Base-by-base conservation (phyloP, 2,797 vertebrate genomes). In the Champsocephalus esox region DNA sequence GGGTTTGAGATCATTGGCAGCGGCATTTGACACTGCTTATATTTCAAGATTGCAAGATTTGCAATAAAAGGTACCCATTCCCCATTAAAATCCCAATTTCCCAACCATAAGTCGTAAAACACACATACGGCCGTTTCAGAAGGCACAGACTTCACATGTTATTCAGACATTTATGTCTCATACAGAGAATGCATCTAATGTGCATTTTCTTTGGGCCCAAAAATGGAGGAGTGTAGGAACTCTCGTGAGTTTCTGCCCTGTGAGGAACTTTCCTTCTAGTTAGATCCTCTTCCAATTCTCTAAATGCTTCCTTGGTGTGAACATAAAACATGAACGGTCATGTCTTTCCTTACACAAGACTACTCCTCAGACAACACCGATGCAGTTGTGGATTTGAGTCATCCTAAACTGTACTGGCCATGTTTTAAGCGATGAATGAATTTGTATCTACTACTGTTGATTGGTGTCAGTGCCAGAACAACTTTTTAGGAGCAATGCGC, bases 341-440 rank as follows among this genome's bases (percentile, higher is more conserved):
- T n/a, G 28, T 32, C 38, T 19, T n/a, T 8, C 21, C 56, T 3
- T 3, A 45, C 11, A 48, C 28, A 54, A 17, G 44, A 8, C 19
- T 21, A 9, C n/a, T 52, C 10, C 21, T 9, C 50, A 57, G 10
- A 12, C 2, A 56, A 48, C 57, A 55, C 56, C 56, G 2, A 65
- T 19, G 7, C 14, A 49, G 9, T 11, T 54, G 28, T 24, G 21
- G 48, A 46, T 45, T 9, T 28, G 8, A 64, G 9, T 56, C 19
- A 54, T 9, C 50, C 28, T 19, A 56, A 75, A 56, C 16, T 24
- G 34, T 48, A 44, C 24, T 14, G 5, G 3, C 24, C 19, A 12
- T 48, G 41, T 51, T 54, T 10, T 19, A 11, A 52, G 32, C 34
- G 65, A 55, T 74, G 63, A 55, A 65, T 17, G 2, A 51, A 24